Conservation (phyloP, 2,113 vertebrate genomes). For the Lophura nycthemera region DNA sequence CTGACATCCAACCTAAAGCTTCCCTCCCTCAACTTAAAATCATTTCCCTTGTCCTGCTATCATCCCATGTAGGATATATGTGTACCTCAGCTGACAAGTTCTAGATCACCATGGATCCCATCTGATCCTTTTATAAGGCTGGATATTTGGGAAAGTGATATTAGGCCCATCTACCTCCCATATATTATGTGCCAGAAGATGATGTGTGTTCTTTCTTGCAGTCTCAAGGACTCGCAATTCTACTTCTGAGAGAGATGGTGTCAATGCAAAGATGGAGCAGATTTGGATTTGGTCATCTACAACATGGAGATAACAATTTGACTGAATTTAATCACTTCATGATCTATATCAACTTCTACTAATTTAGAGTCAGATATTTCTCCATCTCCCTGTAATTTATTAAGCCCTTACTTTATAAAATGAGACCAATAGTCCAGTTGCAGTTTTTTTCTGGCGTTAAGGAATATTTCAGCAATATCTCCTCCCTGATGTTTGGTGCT, state of each 20-base stretch:
- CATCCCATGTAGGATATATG: not conserved
- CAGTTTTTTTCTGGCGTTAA: not conserved
- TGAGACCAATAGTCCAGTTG: not conserved
- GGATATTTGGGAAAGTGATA: not conserved
- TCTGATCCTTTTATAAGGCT: not conserved
- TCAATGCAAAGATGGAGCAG: no score
- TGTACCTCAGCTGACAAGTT: not conserved
- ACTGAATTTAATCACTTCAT: not conserved
- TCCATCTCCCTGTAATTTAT: not conserved
- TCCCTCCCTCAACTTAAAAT: no score
- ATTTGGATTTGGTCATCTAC: not conserved
- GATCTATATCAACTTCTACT: not conserved
- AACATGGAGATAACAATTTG: not conserved
- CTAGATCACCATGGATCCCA: no score
- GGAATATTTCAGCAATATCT: not conserved
- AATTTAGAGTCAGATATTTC: not conserved
- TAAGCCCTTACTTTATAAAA: not conserved
- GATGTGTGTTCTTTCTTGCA: not conserved
- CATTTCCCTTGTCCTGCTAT: no score
- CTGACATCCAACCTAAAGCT: no score
- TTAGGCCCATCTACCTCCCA: no score
- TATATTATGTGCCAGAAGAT: not conserved
- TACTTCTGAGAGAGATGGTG: not conserved
- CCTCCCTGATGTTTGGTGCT: not conserved
- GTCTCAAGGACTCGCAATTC: not conserved